Percentiles rank a stretch among this genome's conserved stretches.
Conservation (phyloP, 2,888 invertebrate genomes). For the Dichetophora obliterata region DNA sequence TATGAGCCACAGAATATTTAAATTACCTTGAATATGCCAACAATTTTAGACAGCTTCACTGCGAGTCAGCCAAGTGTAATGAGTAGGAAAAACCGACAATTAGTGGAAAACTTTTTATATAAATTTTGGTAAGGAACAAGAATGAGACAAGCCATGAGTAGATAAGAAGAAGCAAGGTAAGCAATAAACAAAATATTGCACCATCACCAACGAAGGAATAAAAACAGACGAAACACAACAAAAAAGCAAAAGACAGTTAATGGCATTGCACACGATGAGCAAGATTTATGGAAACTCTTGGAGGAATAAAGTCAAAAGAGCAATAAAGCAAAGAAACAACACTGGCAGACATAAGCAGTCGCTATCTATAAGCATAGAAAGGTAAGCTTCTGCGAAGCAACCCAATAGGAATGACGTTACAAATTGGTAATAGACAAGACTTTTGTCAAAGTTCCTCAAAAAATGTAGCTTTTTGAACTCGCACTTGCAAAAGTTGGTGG, state of each 20-base stretch:
- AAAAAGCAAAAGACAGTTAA: background rate
- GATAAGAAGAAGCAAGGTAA: background rate
- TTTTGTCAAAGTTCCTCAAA: too few relatives aligned
- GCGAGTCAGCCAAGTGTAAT: background rate
- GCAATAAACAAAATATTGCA: background rate
- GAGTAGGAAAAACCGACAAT: constrained; percentile 14
- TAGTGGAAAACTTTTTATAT: background rate
- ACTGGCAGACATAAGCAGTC: background rate
- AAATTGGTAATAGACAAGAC: too few relatives aligned
- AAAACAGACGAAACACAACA: background rate
- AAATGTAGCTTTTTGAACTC: too few relatives aligned
- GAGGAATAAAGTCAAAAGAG: constrained; percentile 6
- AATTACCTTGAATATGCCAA: constrained; percentile 4
- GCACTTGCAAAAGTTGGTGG: too few relatives aligned
- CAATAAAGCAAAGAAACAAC: constrained; percentile 23
- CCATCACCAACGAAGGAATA: background rate
- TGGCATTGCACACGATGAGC: constrained; percentile 9
- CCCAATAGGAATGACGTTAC: too few relatives aligned
- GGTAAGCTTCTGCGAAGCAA: too few relatives aligned
- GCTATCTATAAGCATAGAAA: too few relatives aligned
- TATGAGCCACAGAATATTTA: background rate
- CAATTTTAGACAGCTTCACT: background rate
- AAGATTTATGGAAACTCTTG: constrained; percentile 15
- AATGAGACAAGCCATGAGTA: background rate
- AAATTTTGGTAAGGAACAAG: background rate